Conservation (phyloP, 2,888 invertebrate genomes). For the Chaitophorus viminalis region DNA sequence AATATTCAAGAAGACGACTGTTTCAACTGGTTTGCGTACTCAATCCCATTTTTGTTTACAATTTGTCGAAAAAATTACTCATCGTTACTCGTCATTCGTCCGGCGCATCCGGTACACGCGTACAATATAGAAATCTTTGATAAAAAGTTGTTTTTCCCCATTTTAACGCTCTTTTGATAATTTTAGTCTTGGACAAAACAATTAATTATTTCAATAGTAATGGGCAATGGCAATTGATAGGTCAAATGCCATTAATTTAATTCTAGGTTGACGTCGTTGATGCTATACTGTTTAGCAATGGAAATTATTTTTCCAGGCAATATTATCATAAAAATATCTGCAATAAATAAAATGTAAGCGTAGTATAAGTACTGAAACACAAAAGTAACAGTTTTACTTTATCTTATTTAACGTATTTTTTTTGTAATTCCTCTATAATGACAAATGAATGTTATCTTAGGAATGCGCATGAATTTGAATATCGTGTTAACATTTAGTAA, state of each 20-base stretch:
- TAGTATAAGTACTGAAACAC: background rate
- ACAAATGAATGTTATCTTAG: background rate
- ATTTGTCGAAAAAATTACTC: slow-evolving; percentile 12
- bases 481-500: background rate
- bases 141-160: background rate
- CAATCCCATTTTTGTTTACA: background rate
- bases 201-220: background rate
- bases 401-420: background rate
- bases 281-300: background rate
- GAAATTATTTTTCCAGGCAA: background rate
- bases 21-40: background rate
- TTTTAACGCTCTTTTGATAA: background rate
- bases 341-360: background rate
- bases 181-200: slow-evolving; percentile 16
- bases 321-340: background rate
- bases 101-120: background rate
- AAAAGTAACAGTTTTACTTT: background rate
- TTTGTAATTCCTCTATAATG: background rate
- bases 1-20: background rate
- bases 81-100: background rate
- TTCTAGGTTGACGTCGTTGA: background rate
- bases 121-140: background rate
- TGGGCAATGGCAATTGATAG: background rate
- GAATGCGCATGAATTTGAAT: slow-evolving; percentile 16
- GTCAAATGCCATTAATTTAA: background rate